Evolutionary conservation across 30 jellyfish, hydroid and myxozoan species (phyloP).

Genomic region (Nemopilema nomurai): DNA sequence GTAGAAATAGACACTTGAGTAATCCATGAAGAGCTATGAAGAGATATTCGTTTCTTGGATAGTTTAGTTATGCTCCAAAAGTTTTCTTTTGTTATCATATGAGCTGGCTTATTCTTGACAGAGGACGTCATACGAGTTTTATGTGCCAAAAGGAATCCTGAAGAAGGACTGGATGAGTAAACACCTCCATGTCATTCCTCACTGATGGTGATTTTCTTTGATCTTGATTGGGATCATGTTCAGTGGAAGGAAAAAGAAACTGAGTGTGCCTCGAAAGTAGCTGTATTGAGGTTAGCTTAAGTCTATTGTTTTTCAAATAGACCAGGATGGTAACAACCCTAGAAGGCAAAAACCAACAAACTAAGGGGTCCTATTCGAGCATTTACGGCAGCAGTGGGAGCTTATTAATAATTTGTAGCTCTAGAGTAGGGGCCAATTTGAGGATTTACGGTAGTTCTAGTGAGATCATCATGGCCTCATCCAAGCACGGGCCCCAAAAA

Average conservation of each 20-base stretch:
- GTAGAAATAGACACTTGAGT: neutral
- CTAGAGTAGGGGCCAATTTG: too few species aligned
- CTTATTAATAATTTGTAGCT: too few species aligned
- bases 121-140: constrained; percentile 93
- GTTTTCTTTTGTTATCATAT: too few species aligned
- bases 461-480: too few species aligned
- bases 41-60: neutral
- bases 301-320: too few species aligned
- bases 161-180: constrained; percentile 91
- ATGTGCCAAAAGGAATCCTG: constrained; percentile 91
- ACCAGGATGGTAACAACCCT: too few species aligned
- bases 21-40: neutral
- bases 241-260: constrained; percentile 96
- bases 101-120: constrained; percentile 1
- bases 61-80: neutral
- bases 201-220: constrained; percentile 88
- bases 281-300: constrained; percentile 77
- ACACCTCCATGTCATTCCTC: constrained; percentile 80
- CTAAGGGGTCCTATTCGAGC: too few species aligned
- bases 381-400: too few species aligned
- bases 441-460: too few species aligned
- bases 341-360: too few species aligned
- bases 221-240: constrained; percentile 95
- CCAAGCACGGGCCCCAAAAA: too few species aligned
- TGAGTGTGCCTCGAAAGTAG: constrained; percentile 97